Conservation (phyloP, 1,140 invertebrate genomes). For the Platyscapa corneri region DNA sequence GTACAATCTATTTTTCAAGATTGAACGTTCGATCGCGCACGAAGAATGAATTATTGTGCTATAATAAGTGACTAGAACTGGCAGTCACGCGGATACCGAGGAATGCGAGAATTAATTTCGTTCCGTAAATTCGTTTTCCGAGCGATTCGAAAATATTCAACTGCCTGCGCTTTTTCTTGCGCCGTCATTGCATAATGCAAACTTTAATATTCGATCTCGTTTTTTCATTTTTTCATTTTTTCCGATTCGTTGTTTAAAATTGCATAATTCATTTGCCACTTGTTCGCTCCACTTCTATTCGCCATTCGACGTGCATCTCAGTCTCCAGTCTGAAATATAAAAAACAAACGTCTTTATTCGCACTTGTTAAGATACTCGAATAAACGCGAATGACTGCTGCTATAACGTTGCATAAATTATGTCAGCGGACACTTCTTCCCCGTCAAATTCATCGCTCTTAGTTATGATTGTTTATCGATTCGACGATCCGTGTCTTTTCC, state of each 20-base stretch:
- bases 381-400: too few species aligned
- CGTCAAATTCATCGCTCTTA: too few species aligned
- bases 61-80: slow-evolving; percentile 8
- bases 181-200: slow-evolving; percentile 2
- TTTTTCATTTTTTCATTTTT: neutral
- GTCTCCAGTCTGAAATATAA: neutral
- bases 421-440: too few species aligned
- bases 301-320: too few species aligned
- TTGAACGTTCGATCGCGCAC: slow-evolving; percentile 23
- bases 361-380: neutral
- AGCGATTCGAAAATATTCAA: slow-evolving; percentile 38
- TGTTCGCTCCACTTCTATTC: too few species aligned
- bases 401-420: too few species aligned
- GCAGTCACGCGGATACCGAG: slow-evolving; percentile 32
- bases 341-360: neutral
- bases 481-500: too few species aligned
- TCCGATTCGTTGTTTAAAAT: too few species aligned
- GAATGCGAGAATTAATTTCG: slow-evolving; percentile 49
- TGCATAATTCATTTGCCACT: too few species aligned
- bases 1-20: slow-evolving; percentile 37
- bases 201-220: slow-evolving; percentile 17
- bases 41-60: slow-evolving; percentile 36
- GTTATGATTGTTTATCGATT: too few species aligned
- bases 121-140: slow-evolving; percentile 28
- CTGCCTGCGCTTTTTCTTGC: slow-evolving; percentile 27